Percentiles rank a stretch among this genome's conserved stretches.
phyloP scores from a whole-genome alignment of 2,113 vertebrate species.

The Alexandromys fortis region DNA sequence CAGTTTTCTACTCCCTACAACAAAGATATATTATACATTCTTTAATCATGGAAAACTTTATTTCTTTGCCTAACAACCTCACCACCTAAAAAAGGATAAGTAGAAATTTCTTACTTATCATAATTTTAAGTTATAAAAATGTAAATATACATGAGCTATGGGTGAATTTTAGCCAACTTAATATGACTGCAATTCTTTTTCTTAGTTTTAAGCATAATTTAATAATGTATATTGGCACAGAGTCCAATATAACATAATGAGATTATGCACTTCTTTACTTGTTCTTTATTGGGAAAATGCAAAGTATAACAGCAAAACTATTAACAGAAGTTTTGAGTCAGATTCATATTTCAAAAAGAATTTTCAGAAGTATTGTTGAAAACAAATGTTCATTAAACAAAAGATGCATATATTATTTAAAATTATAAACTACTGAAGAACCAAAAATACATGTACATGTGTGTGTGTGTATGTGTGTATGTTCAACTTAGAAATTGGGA shows the following conservation, averaged over 20 bases:
- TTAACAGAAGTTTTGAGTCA: constrained; percentile 1
- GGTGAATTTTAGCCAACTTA: neutral
- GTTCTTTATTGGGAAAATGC: neutral
- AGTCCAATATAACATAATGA: neutral
- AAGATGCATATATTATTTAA: neutral
- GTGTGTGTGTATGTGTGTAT: neutral
- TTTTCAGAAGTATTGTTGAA: neutral
- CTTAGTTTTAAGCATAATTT: constrained; percentile 27
- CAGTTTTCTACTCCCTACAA: neutral
- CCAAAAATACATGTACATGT: neutral
- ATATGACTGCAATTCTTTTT: neutral
- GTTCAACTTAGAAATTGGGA: neutral
- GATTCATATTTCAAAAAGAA: neutral
- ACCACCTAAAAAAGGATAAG: neutral
- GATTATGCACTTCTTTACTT: neutral
- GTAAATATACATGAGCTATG: neutral
- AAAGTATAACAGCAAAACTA: neutral
- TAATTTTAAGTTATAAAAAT: constrained; percentile 7
- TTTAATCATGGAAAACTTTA: neutral
- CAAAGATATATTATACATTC: neutral
- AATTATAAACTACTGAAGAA: neutral
- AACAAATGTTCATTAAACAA: neutral
- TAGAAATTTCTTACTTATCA: neutral
- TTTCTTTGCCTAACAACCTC: neutral
- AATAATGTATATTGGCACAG: constrained; percentile 21